Percentiles rank a stretch among this genome's conserved stretches.
Conservation (phyloP, 2,888 invertebrate species). For the Spodoptera exigua region DNA sequence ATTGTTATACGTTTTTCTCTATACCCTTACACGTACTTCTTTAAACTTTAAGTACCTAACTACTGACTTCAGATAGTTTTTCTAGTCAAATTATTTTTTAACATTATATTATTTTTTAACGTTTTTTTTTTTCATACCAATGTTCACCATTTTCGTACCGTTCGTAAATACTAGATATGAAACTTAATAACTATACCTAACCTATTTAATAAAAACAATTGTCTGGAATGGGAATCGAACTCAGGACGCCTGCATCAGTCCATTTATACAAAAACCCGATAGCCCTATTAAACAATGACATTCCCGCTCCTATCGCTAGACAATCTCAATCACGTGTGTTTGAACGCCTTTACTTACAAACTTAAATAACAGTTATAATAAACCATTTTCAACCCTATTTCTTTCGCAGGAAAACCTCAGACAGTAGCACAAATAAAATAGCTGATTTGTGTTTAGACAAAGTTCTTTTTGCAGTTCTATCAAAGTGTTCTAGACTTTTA, state of each 20-base stretch:
- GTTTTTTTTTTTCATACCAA: too few relatives aligned
- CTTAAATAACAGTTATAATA: neutral
- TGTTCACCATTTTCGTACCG: too few relatives aligned
- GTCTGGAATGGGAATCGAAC: too few relatives aligned
- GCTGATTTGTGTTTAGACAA: conserved; percentile 3
- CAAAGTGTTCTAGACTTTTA: conserved; percentile 17
- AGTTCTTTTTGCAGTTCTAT: conserved; percentile 12
- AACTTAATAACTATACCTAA: too few relatives aligned
- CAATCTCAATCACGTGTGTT: conserved; percentile 58
- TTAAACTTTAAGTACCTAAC: too few relatives aligned
- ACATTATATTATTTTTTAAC: too few relatives aligned
- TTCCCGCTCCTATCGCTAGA: conserved; percentile 52
- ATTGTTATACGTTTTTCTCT: too few relatives aligned
- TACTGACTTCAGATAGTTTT: too few relatives aligned
- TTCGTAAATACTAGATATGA: too few relatives aligned
- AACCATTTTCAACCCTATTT: conserved; percentile 18
- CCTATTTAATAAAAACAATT: too few relatives aligned
- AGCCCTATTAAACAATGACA: conserved; percentile 57
- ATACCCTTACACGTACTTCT: too few relatives aligned
- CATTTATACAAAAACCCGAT: conserved; percentile 26
- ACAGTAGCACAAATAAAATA: neutral
- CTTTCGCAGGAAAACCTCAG: fast-evolving
- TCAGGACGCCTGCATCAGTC: neutral
- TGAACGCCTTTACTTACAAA: conserved; percentile 44
- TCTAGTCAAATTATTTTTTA: too few relatives aligned